phyloP scores from a whole-genome alignment of 2,888 invertebrate species.

The Pseudolycoriella hygida region DNA sequence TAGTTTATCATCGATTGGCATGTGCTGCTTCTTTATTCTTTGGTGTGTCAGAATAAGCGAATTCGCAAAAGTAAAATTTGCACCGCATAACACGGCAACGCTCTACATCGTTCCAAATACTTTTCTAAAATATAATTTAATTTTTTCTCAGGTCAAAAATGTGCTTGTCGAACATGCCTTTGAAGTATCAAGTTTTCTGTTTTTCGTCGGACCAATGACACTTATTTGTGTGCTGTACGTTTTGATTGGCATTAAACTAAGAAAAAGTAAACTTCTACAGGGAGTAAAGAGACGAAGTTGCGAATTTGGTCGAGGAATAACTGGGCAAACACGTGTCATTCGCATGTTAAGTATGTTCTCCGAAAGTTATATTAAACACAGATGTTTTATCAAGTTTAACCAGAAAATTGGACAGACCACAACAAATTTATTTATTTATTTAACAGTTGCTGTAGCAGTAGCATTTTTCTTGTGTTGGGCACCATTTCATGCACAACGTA shows the following conservation, averaged over 20 bases:
- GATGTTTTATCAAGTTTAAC: slow-evolving; percentile 3
- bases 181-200: slow-evolving; percentile 61
- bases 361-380: too few relatives aligned
- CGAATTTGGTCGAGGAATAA: slow-evolving; percentile 7
- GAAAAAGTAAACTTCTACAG: slow-evolving; percentile 42
- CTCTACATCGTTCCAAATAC: too few relatives aligned
- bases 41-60: too few relatives aligned
- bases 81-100: too few relatives aligned
- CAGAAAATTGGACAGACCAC: background rate
- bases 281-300: slow-evolving; percentile 34
- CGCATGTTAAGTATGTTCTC: slow-evolving; percentile 58
- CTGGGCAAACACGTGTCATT: slow-evolving; percentile 46
- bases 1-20: too few relatives aligned
- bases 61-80: too few relatives aligned
- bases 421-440: slow-evolving; percentile 8
- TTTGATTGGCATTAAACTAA: slow-evolving; percentile 52
- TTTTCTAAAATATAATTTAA: too few relatives aligned
- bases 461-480: slow-evolving; percentile 76
- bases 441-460: slow-evolving; percentile 67
- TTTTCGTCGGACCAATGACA: slow-evolving; percentile 77
- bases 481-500: slow-evolving; percentile 81
- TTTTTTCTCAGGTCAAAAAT: slow-evolving; percentile 22
- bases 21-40: too few relatives aligned
- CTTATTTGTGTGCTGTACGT: slow-evolving; percentile 68
- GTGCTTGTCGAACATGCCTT: slow-evolving; percentile 45